Conservation (phyloP, 2,113 vertebrate species). For the Catharus minimus region DNA sequence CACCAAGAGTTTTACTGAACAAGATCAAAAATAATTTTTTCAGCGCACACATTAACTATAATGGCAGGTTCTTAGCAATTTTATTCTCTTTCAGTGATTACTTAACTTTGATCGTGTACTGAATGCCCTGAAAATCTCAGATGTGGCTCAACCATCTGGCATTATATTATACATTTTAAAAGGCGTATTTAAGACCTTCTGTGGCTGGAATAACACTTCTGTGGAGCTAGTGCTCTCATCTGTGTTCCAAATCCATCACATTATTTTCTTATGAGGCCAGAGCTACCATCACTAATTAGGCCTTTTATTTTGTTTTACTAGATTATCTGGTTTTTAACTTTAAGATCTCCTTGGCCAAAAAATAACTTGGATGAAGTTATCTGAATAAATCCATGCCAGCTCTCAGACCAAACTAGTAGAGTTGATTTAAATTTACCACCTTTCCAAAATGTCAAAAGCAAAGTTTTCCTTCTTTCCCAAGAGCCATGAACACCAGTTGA, state of each 20-base stretch:
- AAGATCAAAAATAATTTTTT: constrained; percentile 25
- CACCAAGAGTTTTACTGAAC: not conserved
- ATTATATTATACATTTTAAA: constrained; percentile 43
- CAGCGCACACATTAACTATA: not conserved
- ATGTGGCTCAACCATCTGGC: constrained; percentile 43
- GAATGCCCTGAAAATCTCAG: constrained; percentile 39
- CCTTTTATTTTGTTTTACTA: constrained; percentile 66
- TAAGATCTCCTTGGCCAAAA: constrained; percentile 19
- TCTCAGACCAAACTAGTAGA: not conserved
- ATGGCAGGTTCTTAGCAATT: constrained; percentile 11
- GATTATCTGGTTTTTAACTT: constrained; percentile 58
- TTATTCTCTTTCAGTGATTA: not conserved
- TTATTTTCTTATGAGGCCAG: constrained; percentile 51
- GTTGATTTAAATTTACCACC: not conserved
- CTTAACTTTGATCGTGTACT: not conserved
- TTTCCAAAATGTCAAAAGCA: not conserved
- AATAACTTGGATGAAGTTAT: constrained; percentile 24
- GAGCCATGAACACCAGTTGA: not conserved
- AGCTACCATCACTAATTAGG: constrained; percentile 51
- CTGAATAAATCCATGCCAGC: not conserved
- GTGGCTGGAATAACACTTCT: constrained; percentile 60
- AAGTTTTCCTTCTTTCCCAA: not conserved
- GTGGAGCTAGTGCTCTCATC: constrained; percentile 36
- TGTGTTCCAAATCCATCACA: constrained; percentile 51
- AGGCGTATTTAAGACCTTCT: constrained; percentile 51